Conservation (phyloP, 2,888 invertebrate genomes). For the Ectemnius cavifrons region DNA sequence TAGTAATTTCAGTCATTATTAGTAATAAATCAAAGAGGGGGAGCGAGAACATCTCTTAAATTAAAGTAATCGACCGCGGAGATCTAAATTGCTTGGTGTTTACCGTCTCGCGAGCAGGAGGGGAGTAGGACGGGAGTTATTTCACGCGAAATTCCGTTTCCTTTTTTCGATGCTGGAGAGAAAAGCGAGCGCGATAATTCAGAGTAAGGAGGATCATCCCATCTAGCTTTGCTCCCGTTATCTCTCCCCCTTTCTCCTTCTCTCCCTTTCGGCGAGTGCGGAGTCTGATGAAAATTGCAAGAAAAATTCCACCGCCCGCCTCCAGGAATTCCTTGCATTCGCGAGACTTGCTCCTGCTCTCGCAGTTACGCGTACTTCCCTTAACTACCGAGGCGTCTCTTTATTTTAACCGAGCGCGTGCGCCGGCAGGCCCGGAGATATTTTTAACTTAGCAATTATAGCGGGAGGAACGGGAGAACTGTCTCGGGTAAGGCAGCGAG, state of each 20-base stretch:
- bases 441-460: slow-evolving; percentile 65
- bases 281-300: slow-evolving; percentile 34
- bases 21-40: background rate
- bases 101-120: slow-evolving; percentile 2
- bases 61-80: too few species aligned
- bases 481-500: background rate
- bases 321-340: slow-evolving; percentile 46
- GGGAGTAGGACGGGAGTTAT: too few species aligned
- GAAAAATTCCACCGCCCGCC: slow-evolving; percentile 41
- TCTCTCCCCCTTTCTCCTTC: slow-evolving; percentile 8
- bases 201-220: slow-evolving; percentile 1
- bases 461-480: slow-evolving; percentile 20
- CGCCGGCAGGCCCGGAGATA: slow-evolving; percentile 47
- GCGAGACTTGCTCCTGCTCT: slow-evolving; percentile 33
- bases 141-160: too few species aligned
- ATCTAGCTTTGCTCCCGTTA: background rate
- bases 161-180: too few species aligned
- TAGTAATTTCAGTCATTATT: too few species aligned
- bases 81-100: too few species aligned
- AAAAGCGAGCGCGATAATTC: background rate
- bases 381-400: slow-evolving; percentile 55
- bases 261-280: slow-evolving; percentile 20
- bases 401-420: slow-evolving; percentile 49
- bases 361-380: slow-evolving; percentile 54
- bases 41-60: too few species aligned